phyloP scores from a whole-genome alignment of 1,140 invertebrate genomes.

The honey bee (Apis mellifera) region DNA sequence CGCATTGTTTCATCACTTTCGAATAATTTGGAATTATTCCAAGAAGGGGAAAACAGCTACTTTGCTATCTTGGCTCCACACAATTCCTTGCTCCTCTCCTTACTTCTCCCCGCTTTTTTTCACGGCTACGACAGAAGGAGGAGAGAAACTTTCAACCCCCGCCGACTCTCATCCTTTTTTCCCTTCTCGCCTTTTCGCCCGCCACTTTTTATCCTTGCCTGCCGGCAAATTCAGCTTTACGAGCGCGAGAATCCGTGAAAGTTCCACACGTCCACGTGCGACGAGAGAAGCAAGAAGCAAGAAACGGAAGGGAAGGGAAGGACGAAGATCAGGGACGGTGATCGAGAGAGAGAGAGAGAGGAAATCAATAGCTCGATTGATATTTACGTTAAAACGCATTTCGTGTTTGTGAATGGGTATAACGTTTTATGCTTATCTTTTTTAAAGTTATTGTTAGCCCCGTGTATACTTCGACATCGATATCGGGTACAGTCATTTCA shows the following conservation, averaged over 20 bases:
- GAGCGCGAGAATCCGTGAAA: conserved; percentile 57
- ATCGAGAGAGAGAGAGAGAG: not conserved
- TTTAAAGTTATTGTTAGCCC: no score
- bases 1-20: not conserved
- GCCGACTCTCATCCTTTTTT: conserved; percentile 45
- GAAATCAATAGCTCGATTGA: not conserved
- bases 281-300: conserved; percentile 27
- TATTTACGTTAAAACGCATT: not conserved
- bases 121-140: conserved; percentile 31
- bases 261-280: conserved; percentile 37
- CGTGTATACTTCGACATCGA: no score
- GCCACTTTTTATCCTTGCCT: conserved; percentile 44
- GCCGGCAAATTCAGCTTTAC: conserved; percentile 70
- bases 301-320: conserved; percentile 51
- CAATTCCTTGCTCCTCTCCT: conserved; percentile 45
- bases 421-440: no score
- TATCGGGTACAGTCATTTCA: no score
- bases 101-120: conserved; percentile 37
- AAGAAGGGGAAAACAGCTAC: not conserved
- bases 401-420: not conserved
- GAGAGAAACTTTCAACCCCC: conserved; percentile 54
- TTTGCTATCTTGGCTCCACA: conserved; percentile 40
- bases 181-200: conserved; percentile 12
- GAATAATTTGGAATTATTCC: conserved; percentile 7
- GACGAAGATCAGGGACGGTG: not conserved